Evolutionary conservation across 2,113 vertebrate species (phyloP), one percentile per base, ranked within the genome.

Genomic region (Ceratotherium simum): DNA sequence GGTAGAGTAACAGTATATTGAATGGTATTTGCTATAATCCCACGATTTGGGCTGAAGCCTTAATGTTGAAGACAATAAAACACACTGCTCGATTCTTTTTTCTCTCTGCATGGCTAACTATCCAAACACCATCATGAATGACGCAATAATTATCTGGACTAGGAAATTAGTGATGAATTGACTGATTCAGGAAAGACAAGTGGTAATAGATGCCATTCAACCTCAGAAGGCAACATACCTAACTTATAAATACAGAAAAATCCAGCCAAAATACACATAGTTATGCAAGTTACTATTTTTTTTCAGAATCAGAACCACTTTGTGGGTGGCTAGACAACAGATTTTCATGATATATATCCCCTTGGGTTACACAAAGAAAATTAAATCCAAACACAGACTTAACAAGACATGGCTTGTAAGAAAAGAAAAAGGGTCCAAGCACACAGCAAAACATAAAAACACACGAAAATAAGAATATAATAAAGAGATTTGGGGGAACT

Each of bases 251-350:
- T 69, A 93, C 18, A 67, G 20, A 60, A 97, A 94, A 95, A 75
- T 78, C 23, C 16, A 81, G 39, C 14, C 64, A 75, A 80, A 56
- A 80, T 42, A 80, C 8, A 70, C 12, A 86, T 60, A 51, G 36
- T 48, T 6, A 69, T 81, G 11, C 17, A 94, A 62, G 4, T 54
- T 54, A 20, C 21, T 64, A 0, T 60, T 64, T 39, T 51, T 83
- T 95, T 79, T 80, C 21, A 96, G 62, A 90, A 84, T 91, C 33
- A 95, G 65, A 83, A 82, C 39, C 23, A 65, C 42, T 78, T 79
- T 92, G 8, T 72, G 65, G 20, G 33, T 90, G 39, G 11, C 33
- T 78, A 92, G 42, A 85, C 64, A 80, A 58, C 54, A 94, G 8
- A 78, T 81, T 85, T 97, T 89, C 54, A 62, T 80, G 6, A 31